phyloP scores from a whole-genome alignment of 1,140 invertebrate species.

The Zophobas atratus region DNA sequence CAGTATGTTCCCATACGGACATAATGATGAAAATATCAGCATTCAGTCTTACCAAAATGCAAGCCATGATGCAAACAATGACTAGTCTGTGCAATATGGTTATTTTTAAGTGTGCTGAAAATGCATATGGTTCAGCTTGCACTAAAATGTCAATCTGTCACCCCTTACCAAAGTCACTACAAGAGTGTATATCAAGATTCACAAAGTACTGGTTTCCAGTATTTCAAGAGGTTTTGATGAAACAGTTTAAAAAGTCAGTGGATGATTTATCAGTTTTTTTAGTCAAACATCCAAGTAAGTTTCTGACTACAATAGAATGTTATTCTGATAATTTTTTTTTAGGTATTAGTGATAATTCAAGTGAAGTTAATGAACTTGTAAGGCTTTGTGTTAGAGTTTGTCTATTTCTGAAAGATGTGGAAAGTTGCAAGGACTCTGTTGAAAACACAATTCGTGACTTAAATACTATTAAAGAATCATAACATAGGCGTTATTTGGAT shows the following conservation, averaged over 20 bases:
- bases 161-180: conserved; percentile 53
- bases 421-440: background rate
- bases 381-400: conserved; percentile 33
- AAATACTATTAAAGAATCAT: conserved; percentile 22
- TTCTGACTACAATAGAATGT: conserved; percentile 19
- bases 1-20: conserved; percentile 50
- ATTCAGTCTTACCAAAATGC: conserved; percentile 43
- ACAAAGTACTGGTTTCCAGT: conserved; percentile 59
- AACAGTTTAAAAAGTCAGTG: conserved; percentile 56
- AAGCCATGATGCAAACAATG: conserved; percentile 52
- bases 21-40: conserved; percentile 47
- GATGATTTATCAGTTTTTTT: conserved; percentile 27
- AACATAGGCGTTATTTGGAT: background rate
- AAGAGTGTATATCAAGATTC: conserved; percentile 56
- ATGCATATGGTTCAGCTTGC: conserved; percentile 56
- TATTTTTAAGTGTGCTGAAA: conserved; percentile 56
- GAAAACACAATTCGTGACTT: conserved; percentile 31
- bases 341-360: conserved; percentile 50
- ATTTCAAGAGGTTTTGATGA: conserved; percentile 56
- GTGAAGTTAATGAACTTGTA: conserved; percentile 45
- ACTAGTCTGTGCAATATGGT: conserved; percentile 52
- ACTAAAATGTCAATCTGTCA: conserved; percentile 55
- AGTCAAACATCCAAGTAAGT: background rate
- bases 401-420: conserved; percentile 34
- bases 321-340: conserved; percentile 40